phyloP scores from a whole-genome alignment of 2,888 invertebrate genomes.

The Heliconius ethilla region DNA sequence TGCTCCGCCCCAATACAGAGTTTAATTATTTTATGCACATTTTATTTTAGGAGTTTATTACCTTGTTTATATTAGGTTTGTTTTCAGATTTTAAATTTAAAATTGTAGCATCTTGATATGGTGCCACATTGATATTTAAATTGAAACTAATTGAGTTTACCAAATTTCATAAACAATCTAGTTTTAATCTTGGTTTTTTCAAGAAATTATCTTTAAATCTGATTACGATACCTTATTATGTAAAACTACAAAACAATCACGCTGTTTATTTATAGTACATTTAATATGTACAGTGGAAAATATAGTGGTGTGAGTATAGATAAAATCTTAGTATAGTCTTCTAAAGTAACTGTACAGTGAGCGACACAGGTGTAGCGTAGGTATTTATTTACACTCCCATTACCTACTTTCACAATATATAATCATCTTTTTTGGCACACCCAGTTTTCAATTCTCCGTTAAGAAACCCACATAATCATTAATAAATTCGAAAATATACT shows the following conservation, averaged over 20 bases:
- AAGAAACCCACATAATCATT: not conserved
- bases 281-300: constrained; percentile 42
- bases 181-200: not conserved
- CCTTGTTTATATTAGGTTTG: not conserved
- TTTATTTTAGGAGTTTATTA: not conserved
- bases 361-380: constrained; percentile 78
- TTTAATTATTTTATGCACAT: not conserved
- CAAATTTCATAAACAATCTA: not conserved
- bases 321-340: constrained; percentile 47
- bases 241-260: constrained; percentile 40
- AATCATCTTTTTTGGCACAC: constrained; percentile 45
- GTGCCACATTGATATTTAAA: not conserved
- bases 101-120: not conserved
- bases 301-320: constrained; percentile 39
- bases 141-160: not conserved
- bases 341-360: constrained; percentile 71
- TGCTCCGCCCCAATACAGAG: no score
- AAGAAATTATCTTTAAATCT: not conserved
- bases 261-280: constrained; percentile 33
- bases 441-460: not conserved
- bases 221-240: not conserved
- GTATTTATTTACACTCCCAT: constrained; percentile 68
- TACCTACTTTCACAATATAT: constrained; percentile 55
- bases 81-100: no score
- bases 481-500: constrained; percentile 20